Evolutionary conservation across 2,888 invertebrate species (phyloP), one percentile per base, ranked within the genome.

Genomic region (Lordiphosa fenestrarum): DNA sequence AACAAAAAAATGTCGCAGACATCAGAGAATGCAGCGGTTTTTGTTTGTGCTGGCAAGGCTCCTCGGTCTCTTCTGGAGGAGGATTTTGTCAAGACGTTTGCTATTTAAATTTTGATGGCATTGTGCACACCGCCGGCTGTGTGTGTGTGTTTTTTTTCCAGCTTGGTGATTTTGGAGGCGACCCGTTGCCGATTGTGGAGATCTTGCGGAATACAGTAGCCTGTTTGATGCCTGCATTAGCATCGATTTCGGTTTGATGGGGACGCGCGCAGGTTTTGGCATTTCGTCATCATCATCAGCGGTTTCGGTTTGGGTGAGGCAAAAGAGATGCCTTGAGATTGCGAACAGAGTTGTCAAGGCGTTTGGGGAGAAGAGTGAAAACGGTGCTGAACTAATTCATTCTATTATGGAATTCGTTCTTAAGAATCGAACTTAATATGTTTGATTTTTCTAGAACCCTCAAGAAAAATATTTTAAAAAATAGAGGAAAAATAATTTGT

Each of bases 41-140:
- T 56, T 53, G 30, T 19, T 47, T 41, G 37, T 44, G 21, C 37
- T 25, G 25, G 25, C 15, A 9, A 30, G 23, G 5, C 50, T 42
- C 23, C 19, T 42, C 35, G 15, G 35, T 21, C 53, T 56, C 42
- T 53, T 37, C 50, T 48, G 46, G 48, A 49, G 23, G 23, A 40
- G 39, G 39, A 48, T 63, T 55, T 36, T 44, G 37, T 12, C 6
- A 41, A 23, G 41, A 23, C 13, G 39, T 64, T 77, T 67, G 65
- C 84, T 82, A 82, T 82, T 82, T 84, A 82, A 82, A 82, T 84
- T 84, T 82, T 73, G 84, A 75, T 75, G 83, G 75, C 84, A 82
- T 84, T 81, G 81, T 84, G 78, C 78, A 72, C 80, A 84, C 71
- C 55, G 57, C 74, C 77, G 69, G 65, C 61, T 75, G 65, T 59